Evolutionary conservation across 1,140 invertebrate species (phyloP), one percentile per base, ranked within the genome.

Genomic region (Callitettix versicolor): DNA sequence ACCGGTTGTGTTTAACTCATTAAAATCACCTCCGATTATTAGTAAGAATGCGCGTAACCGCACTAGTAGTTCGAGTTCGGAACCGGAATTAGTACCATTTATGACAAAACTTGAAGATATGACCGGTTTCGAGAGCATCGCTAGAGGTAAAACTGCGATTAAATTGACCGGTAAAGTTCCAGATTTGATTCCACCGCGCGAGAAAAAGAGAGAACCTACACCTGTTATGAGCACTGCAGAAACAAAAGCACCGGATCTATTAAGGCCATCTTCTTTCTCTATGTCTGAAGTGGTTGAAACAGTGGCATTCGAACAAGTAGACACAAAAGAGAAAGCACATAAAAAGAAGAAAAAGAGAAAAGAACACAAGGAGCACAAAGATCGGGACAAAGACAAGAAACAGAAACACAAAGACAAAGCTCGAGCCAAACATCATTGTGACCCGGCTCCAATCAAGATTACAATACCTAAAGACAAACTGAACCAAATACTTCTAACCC

Each of bases 381-480:
- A 67, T 1, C 67, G 66, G 48, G 57, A 63, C 1, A 66, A 67
- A 1, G 63, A 67, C 12, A 60, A 65, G 59, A 59, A 67, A 43
- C 64, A 64, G 57, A 66, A 69, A 56, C 52, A 56, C 26, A 62
- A 63, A 55, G 60, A 62, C 5, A 63, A 60, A 44, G 49, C 62
- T 14, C 58, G 56, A 1, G 58, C 62, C 21, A 53, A 59, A 38
- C 55, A 62, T 64, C 26, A 63, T 63, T 56, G 49, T 21, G 56
- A 58, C 47, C 44, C 60, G 20, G 60, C 52, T 14, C 53, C 59
- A 9, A 57, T 82, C 6, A 82, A 80, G 62, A 79, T 85, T 12
- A 84, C 79, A 21, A 82, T 85, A 46, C 75, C 80, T 3, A 84
- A 80, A 64, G 79, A 82, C 49, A 79, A 79, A 63, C 65, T 79